A percentile compares a stretch with the other conserved stretches of the same genome.
phyloP scores from a whole-genome alignment of 1,140 invertebrate species.

The Drosophila orena region DNA sequence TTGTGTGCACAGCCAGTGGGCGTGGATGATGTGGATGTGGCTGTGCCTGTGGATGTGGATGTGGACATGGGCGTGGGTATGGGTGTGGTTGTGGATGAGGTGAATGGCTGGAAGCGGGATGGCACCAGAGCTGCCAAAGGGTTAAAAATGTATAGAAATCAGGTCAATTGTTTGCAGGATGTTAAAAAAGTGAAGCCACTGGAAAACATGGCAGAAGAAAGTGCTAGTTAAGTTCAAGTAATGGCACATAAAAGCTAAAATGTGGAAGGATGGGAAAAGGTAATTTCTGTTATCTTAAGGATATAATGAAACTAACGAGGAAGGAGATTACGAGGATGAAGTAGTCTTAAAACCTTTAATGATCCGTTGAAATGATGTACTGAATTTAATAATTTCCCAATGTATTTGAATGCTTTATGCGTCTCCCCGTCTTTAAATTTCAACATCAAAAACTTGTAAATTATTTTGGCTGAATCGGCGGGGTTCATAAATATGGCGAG shows the following conservation, averaged over 20 bases:
- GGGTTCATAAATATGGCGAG: no score
- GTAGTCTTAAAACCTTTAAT: background rate
- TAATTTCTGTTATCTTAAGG: conserved; percentile 53
- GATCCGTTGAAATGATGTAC: no score
- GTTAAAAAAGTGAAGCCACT: conserved; percentile 58
- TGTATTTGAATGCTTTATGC: no score
- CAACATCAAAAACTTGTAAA: no score
- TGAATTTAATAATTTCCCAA: no score
- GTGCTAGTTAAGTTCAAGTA: conserved; percentile 55
- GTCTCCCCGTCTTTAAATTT: no score
- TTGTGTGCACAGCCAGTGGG: conserved; percentile 28
- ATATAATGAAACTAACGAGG: conserved; percentile 40
- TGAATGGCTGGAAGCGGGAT: conserved; percentile 31
- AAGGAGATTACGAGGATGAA: background rate
- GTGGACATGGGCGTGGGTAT: conserved; percentile 5
- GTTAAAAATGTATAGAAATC: conserved; percentile 74
- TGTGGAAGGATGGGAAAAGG: conserved; percentile 11
- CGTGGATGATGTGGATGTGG: background rate
- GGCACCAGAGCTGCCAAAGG: conserved; percentile 55
- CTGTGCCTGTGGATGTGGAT: background rate
- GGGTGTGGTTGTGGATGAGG: conserved; percentile 6
- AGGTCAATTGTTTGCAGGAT: conserved; percentile 78
- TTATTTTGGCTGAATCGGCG: no score
- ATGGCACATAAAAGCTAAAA: conserved; percentile 34
- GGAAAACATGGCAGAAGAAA: conserved; percentile 48